Percentiles rank a stretch among this genome's conserved stretches.
phyloP scores from a whole-genome alignment of 2,797 vertebrate species.

The Naso thynnoides region DNA sequence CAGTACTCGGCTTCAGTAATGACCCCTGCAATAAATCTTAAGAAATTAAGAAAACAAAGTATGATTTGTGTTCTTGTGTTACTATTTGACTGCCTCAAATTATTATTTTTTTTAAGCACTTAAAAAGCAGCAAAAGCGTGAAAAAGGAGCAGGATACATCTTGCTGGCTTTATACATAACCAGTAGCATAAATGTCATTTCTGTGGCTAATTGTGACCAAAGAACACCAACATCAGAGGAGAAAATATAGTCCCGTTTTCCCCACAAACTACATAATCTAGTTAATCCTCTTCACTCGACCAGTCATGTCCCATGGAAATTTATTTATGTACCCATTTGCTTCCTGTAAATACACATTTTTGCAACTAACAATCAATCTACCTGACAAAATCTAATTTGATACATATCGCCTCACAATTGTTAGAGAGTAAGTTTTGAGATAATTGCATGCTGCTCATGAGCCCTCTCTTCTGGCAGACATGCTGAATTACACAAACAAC shows the following conservation, averaged over 20 bases:
- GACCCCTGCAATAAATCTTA: neutral
- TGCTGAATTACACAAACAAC: slow-evolving; percentile 31
- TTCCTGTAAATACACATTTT: neutral
- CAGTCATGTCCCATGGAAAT: neutral
- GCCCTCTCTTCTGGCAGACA: slow-evolving; percentile 39
- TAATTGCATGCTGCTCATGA: neutral
- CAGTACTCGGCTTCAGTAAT: neutral
- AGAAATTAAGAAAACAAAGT: neutral
- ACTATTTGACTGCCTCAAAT: neutral
- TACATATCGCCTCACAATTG: neutral
- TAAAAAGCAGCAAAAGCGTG: neutral
- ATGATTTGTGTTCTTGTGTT: neutral
- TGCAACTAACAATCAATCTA: neutral
- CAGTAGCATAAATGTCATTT: neutral
- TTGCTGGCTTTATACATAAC: neutral
- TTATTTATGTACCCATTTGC: neutral
- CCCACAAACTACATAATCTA: too few species aligned
- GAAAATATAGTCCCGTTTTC: neutral
- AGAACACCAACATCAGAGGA: neutral
- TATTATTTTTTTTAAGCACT: neutral
- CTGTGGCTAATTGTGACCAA: neutral
- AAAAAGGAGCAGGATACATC: neutral
- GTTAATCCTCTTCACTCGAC: too few species aligned
- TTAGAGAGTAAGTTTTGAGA: neutral
- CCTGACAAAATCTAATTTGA: neutral